Evolutionary conservation across 2,888 invertebrate species (phyloP).

Genomic region (Calameuta filiformis): DNA sequence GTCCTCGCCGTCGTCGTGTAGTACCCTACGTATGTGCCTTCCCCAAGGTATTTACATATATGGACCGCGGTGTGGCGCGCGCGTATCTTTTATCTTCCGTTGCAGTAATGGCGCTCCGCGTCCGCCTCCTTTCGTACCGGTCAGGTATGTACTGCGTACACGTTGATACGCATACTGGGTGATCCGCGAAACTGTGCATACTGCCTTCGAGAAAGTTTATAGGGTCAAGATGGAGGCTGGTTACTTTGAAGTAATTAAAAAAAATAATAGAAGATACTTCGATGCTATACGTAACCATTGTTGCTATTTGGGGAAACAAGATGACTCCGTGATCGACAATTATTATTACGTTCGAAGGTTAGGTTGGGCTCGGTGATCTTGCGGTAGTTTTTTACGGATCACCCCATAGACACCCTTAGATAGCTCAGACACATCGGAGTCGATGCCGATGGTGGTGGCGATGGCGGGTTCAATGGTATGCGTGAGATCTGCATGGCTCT

Average conservation of each 20-base stretch:
- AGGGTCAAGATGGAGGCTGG: not conserved
- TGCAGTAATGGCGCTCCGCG: slow-evolving; percentile 54
- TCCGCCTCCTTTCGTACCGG: slow-evolving; percentile 45
- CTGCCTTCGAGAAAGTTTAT: not conserved
- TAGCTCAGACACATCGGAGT: slow-evolving; percentile 17
- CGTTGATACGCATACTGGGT: slow-evolving; percentile 50
- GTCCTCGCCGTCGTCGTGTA: slow-evolving; percentile 11
- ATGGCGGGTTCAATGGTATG: slow-evolving; percentile 12
- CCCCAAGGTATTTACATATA: slow-evolving; percentile 64
- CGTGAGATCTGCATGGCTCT: slow-evolving; percentile 27
- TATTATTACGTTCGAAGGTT: not conserved
- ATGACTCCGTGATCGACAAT: not conserved
- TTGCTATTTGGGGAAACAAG: not conserved
- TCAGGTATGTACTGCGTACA: slow-evolving; percentile 21
- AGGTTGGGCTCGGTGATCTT: not conserved
- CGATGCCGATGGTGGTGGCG: slow-evolving; percentile 19
- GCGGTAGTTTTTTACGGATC: slow-evolving; percentile 35
- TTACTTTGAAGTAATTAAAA: not conserved
- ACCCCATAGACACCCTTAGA: slow-evolving; percentile 33
- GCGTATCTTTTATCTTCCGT: slow-evolving; percentile 63
- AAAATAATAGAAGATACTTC: not conserved
- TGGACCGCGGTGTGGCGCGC: slow-evolving; percentile 59
- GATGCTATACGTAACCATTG: not conserved
- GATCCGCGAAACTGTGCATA: slow-evolving; percentile 8
- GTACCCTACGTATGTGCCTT: slow-evolving; percentile 46